Conservation (phyloP, 37 sponge, comb jelly and placozoan species). For the Chondrosia reniformis region DNA sequence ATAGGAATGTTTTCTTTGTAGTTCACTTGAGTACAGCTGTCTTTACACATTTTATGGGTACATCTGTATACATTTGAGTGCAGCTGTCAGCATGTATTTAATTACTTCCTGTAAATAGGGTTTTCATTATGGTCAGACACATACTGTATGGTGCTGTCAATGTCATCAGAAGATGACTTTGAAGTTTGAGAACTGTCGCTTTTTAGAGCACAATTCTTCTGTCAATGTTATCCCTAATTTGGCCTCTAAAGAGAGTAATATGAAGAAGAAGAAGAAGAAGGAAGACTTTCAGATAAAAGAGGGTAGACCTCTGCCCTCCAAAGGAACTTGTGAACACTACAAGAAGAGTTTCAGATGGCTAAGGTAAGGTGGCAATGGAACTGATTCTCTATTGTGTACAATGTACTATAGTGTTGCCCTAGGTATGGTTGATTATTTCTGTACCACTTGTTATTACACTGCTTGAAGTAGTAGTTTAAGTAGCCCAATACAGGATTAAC, state of each 20-base stretch:
- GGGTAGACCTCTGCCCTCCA: slow-evolving; percentile 65
- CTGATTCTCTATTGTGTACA: too few species aligned
- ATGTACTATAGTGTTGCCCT: too few species aligned
- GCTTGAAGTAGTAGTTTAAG: too few species aligned
- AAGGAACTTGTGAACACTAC: slow-evolving; percentile 74
- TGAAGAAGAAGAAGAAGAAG: slow-evolving; percentile 1
- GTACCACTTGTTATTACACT: too few species aligned
- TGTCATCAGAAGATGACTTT: slow-evolving; percentile 48
- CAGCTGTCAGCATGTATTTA: neutral
- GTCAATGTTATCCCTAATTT: neutral
- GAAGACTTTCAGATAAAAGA: slow-evolving; percentile 13
- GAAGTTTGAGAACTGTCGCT: slow-evolving; percentile 15
- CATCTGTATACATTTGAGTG: neutral
- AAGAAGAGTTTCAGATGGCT: slow-evolving; percentile 84
- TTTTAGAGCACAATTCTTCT: slow-evolving; percentile 45
- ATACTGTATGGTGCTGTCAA: slow-evolving; percentile 33
- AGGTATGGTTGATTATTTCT: too few species aligned
- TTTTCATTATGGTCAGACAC: slow-evolving; percentile 42
- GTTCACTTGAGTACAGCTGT: too few species aligned
- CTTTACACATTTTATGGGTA: too few species aligned
- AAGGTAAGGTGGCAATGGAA: slow-evolving; percentile 65
- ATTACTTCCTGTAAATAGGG: slow-evolving; percentile 1
- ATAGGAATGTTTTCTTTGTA: too few species aligned
- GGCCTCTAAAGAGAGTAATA: neutral
- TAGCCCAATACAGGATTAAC: too few species aligned